Base-by-base conservation (phyloP, 1,140 invertebrate species). In the Hylyphantes graminicola region DNA sequence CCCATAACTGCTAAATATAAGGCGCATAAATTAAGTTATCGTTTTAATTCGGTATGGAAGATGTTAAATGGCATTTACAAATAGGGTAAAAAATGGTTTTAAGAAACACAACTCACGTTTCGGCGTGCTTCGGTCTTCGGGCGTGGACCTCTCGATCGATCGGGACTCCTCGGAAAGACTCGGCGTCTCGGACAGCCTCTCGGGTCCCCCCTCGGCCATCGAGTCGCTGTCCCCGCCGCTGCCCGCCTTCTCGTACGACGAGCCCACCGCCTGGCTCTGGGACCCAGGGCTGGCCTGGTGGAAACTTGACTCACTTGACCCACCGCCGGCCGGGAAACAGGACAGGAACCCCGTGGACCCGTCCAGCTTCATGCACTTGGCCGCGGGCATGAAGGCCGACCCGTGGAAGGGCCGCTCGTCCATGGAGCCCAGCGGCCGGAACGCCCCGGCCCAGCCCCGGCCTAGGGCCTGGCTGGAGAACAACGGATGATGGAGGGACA, bases 311-410 rank as follows among this genome's bases (percentile, higher is more conserved):
- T 72, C 67, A 13, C 35, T 63, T 35, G 35, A 35, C 13, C 67
- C 77, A 17, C 65, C 59, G 5, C 84, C 17, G 7, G 88, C 88
- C 88, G 86, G 86, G 89, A 90, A 79, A 87, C 89, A 88, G 90
- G 87, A 90, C 87, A 64, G 87, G 90, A 75, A 64, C 51, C 68
- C 68, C 4, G 53, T n/a, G 9, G 79, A 73, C 7, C 79, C 68
- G 48, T 89, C 87, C n/a, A 89, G 76, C 86, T 92, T 92, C 83
- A 91, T 91, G 73, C 92, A 90, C 91, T 91, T 85, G 91, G 90
- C 54, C 5, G 72, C 72, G 12, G 84, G 76, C 65, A 83, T 55
- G 57, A 72, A 78, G 68, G 74, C 17, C 91, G 89, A 48, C 91
- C 82, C 73, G 48, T 85, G 82, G 12, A 85, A 85, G 21, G 72